phyloP scores from a whole-genome alignment of 2,797 vertebrate species.

The Chrysolophus pictus region DNA sequence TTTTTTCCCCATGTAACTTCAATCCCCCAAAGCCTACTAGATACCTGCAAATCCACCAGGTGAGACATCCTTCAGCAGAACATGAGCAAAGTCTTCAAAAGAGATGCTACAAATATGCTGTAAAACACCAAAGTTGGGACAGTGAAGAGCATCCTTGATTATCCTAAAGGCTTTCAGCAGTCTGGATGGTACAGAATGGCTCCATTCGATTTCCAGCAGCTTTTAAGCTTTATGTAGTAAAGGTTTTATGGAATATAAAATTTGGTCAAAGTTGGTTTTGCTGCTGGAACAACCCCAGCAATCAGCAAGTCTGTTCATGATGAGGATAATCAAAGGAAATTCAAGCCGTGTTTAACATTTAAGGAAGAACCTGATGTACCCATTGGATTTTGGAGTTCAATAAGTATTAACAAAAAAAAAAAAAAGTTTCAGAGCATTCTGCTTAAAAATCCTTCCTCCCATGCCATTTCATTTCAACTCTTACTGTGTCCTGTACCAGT shows the following conservation, averaged over 20 bases:
- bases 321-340: background rate
- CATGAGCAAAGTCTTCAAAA: background rate
- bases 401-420: background rate
- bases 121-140: background rate
- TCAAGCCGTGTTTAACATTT: background rate
- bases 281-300: background rate
- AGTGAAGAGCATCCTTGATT: background rate
- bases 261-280: background rate
- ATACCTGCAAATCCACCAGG: background rate
- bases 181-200: background rate
- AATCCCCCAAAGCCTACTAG: background rate
- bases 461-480: background rate
- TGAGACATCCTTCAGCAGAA: background rate
- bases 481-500: background rate
- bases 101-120: background rate
- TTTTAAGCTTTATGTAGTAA: background rate
- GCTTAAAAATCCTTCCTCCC: background rate
- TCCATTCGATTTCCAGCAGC: background rate
- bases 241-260: background rate
- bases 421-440: background rate
- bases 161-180: background rate
- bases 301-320: background rate
- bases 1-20: background rate
- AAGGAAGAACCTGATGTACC: background rate
- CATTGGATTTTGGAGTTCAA: background rate